Conservation (phyloP, 2,113 vertebrate species). For the Perca schrenkii region DNA sequence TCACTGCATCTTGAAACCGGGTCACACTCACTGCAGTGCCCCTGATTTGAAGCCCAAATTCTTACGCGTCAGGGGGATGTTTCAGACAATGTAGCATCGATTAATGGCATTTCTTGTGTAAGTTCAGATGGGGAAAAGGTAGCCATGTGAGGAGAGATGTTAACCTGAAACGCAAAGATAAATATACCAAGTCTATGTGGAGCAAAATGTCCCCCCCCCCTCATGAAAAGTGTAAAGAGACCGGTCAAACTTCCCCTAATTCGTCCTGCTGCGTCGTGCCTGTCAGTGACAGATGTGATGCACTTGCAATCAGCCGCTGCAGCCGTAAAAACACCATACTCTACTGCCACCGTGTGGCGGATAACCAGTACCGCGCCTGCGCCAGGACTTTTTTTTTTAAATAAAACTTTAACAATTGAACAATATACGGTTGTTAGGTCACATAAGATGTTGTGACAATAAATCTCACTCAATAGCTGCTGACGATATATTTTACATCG, state of each 20-base stretch:
- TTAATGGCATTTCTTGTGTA: background rate
- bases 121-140: too few relatives aligned
- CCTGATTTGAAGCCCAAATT: constrained; percentile 62
- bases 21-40: constrained; percentile 89
- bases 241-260: constrained; percentile 43
- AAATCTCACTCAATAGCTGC: background rate
- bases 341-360: constrained; percentile 44
- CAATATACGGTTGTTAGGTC: background rate
- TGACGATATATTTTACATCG: background rate
- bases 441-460: background rate
- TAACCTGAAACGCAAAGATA: background rate
- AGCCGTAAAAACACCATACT: background rate
- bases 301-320: constrained; percentile 21
- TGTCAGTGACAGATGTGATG: constrained; percentile 42
- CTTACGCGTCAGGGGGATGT: background rate
- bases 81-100: constrained; percentile 7
- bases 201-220: background rate
- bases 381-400: background rate
- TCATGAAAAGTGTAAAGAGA: constrained; percentile 7
- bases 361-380: background rate
- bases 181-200: background rate
- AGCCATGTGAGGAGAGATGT: fast-evolving
- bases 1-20: constrained; percentile 90
- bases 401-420: constrained; percentile 1
- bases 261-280: constrained; percentile 26